phyloP scores from a whole-genome alignment of 2,797 vertebrate genomes.

The Muscicapa comitata region DNA sequence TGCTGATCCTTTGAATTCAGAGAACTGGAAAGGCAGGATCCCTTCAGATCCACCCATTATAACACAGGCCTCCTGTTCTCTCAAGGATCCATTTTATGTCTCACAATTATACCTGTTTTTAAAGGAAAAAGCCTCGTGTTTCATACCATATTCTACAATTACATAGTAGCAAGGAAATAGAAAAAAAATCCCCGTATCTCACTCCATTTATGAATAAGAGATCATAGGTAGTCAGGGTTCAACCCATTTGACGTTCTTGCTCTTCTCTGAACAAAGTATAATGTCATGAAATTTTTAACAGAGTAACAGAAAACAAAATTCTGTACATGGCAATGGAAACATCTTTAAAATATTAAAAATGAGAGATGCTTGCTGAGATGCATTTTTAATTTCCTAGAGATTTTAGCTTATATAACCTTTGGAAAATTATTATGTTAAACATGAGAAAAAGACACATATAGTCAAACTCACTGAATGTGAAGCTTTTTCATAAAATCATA shows the following conservation, averaged over 20 bases:
- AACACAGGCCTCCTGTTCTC: neutral
- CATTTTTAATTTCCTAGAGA: neutral
- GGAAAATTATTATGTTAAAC: neutral
- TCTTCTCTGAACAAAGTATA: neutral
- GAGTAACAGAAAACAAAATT: neutral
- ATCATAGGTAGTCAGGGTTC: neutral
- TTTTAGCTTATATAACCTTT: neutral
- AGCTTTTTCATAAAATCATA: neutral
- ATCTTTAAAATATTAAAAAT: neutral
- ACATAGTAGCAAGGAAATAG: neutral
- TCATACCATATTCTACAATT: neutral
- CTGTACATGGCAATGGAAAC: neutral
- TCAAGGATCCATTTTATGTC: neutral
- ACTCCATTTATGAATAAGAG: neutral
- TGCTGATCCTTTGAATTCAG: neutral
- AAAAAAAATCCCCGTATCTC: neutral
- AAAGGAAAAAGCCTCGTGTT: accelerated
- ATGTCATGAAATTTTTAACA: neutral
- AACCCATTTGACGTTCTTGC: neutral
- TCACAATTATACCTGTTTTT: neutral
- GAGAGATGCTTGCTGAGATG: neutral
- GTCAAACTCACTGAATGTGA: neutral
- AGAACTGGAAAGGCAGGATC: neutral
- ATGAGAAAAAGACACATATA: neutral
- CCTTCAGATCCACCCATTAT: neutral